phyloP scores from a whole-genome alignment of 1,140 invertebrate genomes.

The Paralvinella palmiformis region DNA sequence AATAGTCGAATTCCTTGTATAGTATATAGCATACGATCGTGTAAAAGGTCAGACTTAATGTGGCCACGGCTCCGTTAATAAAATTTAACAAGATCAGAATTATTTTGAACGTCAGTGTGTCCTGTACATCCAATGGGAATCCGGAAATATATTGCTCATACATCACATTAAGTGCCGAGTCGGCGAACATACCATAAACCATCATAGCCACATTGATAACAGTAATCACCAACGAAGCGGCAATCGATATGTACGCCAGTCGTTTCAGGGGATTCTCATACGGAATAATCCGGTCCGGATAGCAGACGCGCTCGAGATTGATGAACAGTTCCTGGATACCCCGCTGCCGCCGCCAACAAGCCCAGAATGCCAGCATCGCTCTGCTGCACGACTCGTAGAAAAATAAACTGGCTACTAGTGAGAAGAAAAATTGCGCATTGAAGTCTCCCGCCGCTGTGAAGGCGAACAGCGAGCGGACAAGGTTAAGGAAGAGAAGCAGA shows the following conservation, averaged over 20 bases:
- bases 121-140: background rate
- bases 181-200: background rate
- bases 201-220: background rate
- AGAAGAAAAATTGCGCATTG: background rate
- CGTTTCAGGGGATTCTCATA: background rate
- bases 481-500: background rate
- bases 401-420: background rate
- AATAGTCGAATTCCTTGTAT: constrained; percentile 14
- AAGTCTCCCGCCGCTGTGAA: background rate
- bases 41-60: constrained; percentile 1
- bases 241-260: background rate
- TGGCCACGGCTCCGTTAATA: background rate
- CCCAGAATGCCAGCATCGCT: background rate
- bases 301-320: constrained; percentile 2
- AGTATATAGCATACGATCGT: constrained; percentile 4
- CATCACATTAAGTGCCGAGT: background rate
- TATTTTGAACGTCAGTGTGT: background rate
- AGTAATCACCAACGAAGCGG: background rate
- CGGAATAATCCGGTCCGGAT: constrained; percentile 5
- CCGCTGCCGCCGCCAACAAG: background rate
- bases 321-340: constrained; percentile 7
- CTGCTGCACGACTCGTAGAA: background rate
- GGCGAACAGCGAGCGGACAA: background rate
- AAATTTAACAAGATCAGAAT: background rate
- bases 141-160: background rate